Conservation (phyloP, 2,888 invertebrate species). For the Morpho deidamia region DNA sequence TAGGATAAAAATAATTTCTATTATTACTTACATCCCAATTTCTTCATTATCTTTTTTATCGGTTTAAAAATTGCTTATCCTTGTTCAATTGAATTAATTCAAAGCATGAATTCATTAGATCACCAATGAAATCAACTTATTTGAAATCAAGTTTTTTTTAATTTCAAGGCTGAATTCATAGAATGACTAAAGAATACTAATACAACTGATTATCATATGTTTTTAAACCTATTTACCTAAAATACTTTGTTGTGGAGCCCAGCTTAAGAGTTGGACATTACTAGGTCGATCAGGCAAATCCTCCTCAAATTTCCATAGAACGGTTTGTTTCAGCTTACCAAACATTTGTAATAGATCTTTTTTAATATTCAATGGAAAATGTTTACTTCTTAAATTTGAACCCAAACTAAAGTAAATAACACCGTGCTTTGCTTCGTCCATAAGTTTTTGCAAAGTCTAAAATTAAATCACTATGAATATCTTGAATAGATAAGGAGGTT, state of each 20-base stretch:
- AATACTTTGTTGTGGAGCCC: slow-evolving; percentile 57
- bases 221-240: slow-evolving; percentile 24
- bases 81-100: too few relatives aligned
- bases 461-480: slow-evolving; percentile 2
- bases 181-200: too few relatives aligned
- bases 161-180: too few relatives aligned
- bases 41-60: too few relatives aligned
- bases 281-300: slow-evolving; percentile 38
- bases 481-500: too few relatives aligned
- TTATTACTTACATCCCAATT: too few relatives aligned
- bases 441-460: slow-evolving; percentile 42
- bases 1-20: too few relatives aligned
- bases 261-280: slow-evolving; percentile 58
- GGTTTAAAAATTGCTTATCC: too few relatives aligned
- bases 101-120: too few relatives aligned
- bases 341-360: slow-evolving; percentile 45
- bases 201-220: too few relatives aligned
- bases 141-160: too few relatives aligned
- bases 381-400: slow-evolving; percentile 48
- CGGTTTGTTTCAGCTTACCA: slow-evolving; percentile 50
- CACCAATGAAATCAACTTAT: too few relatives aligned
- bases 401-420: slow-evolving; percentile 69
- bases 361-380: slow-evolving; percentile 41
- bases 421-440: slow-evolving; percentile 50
- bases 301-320: slow-evolving; percentile 69